Evolutionary conservation across 2,113 vertebrate genomes (phyloP), one percentile per base, ranked within the genome.

Genomic region (Nesoenas mayeri): DNA sequence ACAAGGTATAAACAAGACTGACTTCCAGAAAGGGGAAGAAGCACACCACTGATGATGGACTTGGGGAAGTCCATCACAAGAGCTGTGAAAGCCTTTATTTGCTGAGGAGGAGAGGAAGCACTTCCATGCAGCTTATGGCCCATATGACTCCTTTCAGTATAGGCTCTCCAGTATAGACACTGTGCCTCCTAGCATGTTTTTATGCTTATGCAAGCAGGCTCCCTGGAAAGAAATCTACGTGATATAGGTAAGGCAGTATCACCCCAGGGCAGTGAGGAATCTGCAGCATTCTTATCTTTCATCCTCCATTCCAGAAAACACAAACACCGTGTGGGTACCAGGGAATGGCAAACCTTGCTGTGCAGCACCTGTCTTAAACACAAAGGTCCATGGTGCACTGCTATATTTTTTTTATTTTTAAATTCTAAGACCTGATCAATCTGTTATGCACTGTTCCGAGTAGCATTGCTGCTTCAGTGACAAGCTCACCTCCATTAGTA

Each of bases 191-290:
- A 85, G 80, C n/a, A 44, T 56, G 44, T 47, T 77, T 95, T 48
- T 38, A 15, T 64, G 79, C 79, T 74, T 97, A 77, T 96, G 82
- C 69, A 92, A 94, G 60, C 87, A 96, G n/a, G 64, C 51, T 88
- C 51, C 85, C 42, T 85, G 88, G 79, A 86, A 91, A 94, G 57
- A 96, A 88, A 79, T 78, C 34, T 0, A 5, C 74, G 58, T 70
- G 88, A 67, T 77, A 62, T 28, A 77, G 29, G 50, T 36, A 75
- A 80, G 44, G 80, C 38, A 89, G 7, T 64, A 79, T 83, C n/a
- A 69, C 47, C 56, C 34, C 36, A 64, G 16, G 77, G 80, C 67
- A 73, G 25, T 70, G 83, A 79, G 48, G 34, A 91, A 67, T 77
- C 57, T 74, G 57, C 70, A 89, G 32, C 8, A 1, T 66, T 79